Percentiles rank a stretch among this genome's conserved stretches.
These are phyloP conservation scores for Lepeophtheirus nordmannii DNA, from an alignment of 2,888 invertebrate species.

Conservation along the genomic window DNA sequence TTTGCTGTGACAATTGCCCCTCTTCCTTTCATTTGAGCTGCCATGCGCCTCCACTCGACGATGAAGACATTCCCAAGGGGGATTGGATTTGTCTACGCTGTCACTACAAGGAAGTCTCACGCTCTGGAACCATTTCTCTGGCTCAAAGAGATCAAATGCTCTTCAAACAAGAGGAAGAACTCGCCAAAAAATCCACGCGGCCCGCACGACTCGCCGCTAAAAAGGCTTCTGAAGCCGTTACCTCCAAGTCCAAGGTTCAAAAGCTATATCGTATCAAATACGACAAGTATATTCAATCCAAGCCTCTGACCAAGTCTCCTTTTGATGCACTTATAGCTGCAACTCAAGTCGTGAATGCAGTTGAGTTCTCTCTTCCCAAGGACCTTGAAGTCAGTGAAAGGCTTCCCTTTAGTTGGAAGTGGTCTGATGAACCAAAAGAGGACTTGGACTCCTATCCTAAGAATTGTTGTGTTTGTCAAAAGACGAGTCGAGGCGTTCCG, in stretches of 20 bases:
- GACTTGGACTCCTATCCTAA: conserved; percentile 15
- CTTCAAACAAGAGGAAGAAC: not conserved
- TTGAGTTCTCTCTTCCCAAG: conserved; percentile 19
- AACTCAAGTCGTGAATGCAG: conserved; percentile 21
- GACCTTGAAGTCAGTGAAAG: conserved; percentile 13
- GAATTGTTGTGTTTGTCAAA: conserved; percentile 31
- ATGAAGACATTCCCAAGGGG: conserved; percentile 68
- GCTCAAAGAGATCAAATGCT: not conserved
- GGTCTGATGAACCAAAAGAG: conserved; percentile 13
- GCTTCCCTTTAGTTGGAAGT: conserved; percentile 23
- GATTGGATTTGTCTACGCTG: conserved; percentile 85
- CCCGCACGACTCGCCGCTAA: not conserved
- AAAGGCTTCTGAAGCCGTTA: not conserved
- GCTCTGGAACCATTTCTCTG: not conserved
- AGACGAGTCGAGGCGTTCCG: conserved; percentile 65
- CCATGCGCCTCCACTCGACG: conserved; percentile 84
- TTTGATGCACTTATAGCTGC: conserved; percentile 15
- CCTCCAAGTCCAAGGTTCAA: not conserved
- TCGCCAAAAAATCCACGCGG: not conserved
- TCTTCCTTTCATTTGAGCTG: conserved; percentile 89
- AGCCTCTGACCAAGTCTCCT: not conserved
- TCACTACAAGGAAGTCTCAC: conserved; percentile 26
- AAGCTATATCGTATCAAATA: conserved; percentile 19
- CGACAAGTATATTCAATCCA: conserved; percentile 12
- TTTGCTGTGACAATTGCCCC: conserved; percentile 90